Percentiles rank a stretch among this genome's conserved stretches.
Conservation (phyloP, 1,140 invertebrate species). For the Nomia melanderi region DNA sequence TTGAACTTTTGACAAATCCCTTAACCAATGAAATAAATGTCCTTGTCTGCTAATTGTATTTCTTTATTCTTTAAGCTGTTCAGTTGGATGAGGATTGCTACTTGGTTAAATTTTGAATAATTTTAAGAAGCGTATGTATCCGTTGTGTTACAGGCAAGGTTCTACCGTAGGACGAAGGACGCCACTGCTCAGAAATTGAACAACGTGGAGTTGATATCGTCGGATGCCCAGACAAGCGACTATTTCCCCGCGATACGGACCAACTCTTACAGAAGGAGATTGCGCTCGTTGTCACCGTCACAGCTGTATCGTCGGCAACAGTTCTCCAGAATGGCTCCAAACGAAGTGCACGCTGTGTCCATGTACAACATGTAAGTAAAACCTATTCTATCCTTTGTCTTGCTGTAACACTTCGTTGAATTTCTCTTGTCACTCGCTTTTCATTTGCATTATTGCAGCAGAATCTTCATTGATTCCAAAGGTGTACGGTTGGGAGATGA, state of each 20-base stretch:
- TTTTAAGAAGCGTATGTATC: background rate
- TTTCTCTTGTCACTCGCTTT: too few species aligned
- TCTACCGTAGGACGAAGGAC: conserved; percentile 41
- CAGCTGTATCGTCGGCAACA: conserved; percentile 39
- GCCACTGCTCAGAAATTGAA: conserved; percentile 1
- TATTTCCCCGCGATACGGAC: conserved; percentile 17
- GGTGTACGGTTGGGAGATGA: too few species aligned
- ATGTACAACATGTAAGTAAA: conserved; percentile 59
- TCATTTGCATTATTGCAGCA: too few species aligned
- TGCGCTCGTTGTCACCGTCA: conserved; percentile 57
- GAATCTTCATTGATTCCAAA: too few species aligned
- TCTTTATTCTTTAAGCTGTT: too few species aligned
- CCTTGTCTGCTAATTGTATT: too few species aligned
- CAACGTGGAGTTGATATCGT: conserved; percentile 36
- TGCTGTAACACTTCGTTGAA: too few species aligned
- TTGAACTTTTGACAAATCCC: too few species aligned
- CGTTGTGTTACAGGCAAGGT: conserved; percentile 39
- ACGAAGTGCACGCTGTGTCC: conserved; percentile 38
- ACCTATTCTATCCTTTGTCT: background rate
- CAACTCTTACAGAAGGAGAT: conserved; percentile 46
- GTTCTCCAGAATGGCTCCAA: conserved; percentile 15
- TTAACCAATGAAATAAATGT: too few species aligned
- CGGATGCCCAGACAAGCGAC: conserved; percentile 34
- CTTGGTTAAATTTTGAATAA: too few species aligned
- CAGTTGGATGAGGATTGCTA: too few species aligned